These are phyloP conservation scores for Emydura subglobosa DNA, from an alignment of 2,113 vertebrate genomes.

Conservation along the genomic window DNA sequence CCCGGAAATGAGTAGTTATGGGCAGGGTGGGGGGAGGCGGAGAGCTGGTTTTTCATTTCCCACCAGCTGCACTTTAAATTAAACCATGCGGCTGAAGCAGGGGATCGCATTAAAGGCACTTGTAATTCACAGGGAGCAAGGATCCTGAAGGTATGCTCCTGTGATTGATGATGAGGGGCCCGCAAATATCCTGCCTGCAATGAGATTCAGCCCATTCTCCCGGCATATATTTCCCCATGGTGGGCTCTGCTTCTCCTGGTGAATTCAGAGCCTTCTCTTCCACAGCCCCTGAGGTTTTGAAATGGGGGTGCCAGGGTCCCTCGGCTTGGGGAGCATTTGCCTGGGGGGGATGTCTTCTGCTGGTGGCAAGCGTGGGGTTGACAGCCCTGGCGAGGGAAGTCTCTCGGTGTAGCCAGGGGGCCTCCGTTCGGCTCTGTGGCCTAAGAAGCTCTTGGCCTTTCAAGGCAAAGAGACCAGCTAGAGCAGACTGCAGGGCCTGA, in stretches of 20 bases:
- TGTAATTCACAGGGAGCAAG: neutral
- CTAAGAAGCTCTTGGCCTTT: neutral
- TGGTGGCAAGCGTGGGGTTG: neutral
- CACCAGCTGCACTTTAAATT: neutral
- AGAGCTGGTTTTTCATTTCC: neutral
- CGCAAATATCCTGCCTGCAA: neutral
- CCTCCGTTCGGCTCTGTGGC: neutral
- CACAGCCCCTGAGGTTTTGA: neutral
- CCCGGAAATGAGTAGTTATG: neutral
- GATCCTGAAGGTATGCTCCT: neutral
- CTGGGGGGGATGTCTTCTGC: neutral
- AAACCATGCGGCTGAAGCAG: neutral
- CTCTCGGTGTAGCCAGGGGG: neutral
- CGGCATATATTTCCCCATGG: neutral
- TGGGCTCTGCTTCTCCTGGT: neutral
- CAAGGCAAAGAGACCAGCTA: neutral
- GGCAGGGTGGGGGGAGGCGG: accelerated
- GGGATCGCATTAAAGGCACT: neutral
- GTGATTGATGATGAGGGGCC: neutral
- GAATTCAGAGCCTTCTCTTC: neutral
- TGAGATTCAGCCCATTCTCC: neutral
- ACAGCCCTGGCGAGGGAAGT: neutral
- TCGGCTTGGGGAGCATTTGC: neutral
- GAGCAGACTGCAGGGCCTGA: neutral
- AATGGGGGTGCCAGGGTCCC: neutral